Conservation (phyloP, 2,113 vertebrate species). For the Anolis carolinensis region DNA sequence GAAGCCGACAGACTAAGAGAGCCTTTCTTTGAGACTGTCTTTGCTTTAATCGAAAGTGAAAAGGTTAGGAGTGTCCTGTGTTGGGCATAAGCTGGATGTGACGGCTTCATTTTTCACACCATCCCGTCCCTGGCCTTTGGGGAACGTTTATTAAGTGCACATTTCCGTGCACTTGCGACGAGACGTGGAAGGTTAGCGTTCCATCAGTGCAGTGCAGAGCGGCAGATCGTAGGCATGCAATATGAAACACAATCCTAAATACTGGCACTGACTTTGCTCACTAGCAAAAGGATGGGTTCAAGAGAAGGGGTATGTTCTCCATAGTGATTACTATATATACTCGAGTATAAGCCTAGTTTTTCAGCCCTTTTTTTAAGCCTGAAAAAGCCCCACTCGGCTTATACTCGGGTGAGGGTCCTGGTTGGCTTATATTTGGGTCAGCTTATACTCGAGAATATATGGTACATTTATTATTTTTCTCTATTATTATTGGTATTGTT, state of each 20-base stretch:
- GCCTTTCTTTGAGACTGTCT: background rate
- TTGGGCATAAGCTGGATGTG: conserved; percentile 8
- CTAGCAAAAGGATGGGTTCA: background rate
- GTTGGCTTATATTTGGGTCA: no score
- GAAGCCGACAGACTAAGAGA: background rate
- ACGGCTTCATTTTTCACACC: conserved; percentile 20
- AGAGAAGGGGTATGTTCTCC: background rate
- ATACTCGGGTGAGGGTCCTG: no score
- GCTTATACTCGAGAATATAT: no score
- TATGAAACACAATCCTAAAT: conserved; percentile 11
- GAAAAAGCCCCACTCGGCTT: no score
- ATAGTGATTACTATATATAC: no score
- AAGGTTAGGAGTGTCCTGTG: background rate
- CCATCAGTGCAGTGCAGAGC: background rate
- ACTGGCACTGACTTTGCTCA: background rate
- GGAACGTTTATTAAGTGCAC: conserved; percentile 20
- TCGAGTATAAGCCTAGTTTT: no score
- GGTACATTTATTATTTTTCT: no score
- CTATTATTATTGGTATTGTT: no score
- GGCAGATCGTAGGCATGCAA: background rate
- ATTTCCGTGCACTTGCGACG: background rate
- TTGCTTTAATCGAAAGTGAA: conserved; percentile 11
- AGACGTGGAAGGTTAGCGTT: background rate
- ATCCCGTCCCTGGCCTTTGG: background rate
- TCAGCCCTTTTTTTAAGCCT: no score